Percentiles rank a stretch among this genome's conserved stretches.
Conservation (phyloP, 2,888 invertebrate species). For the Xestia xanthographa region DNA sequence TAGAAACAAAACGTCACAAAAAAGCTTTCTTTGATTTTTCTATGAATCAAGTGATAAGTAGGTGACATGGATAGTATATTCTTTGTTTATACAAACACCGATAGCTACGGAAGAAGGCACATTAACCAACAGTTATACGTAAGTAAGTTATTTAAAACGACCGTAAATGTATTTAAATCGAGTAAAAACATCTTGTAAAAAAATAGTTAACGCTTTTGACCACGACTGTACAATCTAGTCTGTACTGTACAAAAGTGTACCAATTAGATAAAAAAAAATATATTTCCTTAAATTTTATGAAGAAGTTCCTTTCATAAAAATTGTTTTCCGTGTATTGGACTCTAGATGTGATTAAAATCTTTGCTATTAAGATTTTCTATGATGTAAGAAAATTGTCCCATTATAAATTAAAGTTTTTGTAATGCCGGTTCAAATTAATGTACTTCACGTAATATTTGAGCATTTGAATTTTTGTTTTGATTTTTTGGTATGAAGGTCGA, state of each 20-base stretch:
- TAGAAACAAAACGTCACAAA: too few species aligned
- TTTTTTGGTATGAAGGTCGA: not conserved
- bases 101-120: too few species aligned
- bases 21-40: too few species aligned
- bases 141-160: too few species aligned
- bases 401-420: conserved; percentile 3
- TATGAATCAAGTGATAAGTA: too few species aligned
- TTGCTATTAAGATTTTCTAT: conserved; percentile 38
- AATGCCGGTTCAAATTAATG: conserved; percentile 23
- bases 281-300: conserved; percentile 65
- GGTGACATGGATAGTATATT: too few species aligned
- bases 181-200: conserved; percentile 6
- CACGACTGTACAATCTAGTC: conserved; percentile 78
- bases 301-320: conserved; percentile 74
- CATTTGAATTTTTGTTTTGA: not conserved
- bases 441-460: conserved; percentile 9
- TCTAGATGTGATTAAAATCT: conserved; percentile 44
- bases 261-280: conserved; percentile 67
- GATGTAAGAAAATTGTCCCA: conserved; percentile 20
- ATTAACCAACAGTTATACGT: too few species aligned
- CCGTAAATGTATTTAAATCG: conserved; percentile 40
- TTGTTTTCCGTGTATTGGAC: conserved; percentile 21
- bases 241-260: conserved; percentile 77
- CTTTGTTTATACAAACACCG: too few species aligned
- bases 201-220: conserved; percentile 66